phyloP scores from a whole-genome alignment of 2,797 vertebrate genomes.

The Coilia nasus region DNA sequence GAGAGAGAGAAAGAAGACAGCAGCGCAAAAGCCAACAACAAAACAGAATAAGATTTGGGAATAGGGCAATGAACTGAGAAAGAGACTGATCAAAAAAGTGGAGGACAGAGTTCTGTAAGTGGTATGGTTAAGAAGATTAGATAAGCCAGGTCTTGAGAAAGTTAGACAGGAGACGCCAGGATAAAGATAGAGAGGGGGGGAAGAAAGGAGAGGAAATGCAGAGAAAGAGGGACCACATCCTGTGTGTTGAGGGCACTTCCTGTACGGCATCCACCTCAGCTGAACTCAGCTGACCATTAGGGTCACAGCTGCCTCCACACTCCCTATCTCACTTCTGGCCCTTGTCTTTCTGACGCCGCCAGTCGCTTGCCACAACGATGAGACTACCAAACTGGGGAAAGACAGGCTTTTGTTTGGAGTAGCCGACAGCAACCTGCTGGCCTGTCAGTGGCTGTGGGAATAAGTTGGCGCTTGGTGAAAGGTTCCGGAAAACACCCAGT shows the following conservation, averaged over 20 bases:
- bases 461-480: constrained; percentile 52
- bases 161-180: background rate
- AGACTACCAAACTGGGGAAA: background rate
- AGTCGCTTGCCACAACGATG: background rate
- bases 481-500: constrained; percentile 46
- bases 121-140: constrained; percentile 13
- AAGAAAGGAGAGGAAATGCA: background rate
- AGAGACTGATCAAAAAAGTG: background rate
- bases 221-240: background rate
- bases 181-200: background rate
- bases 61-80: background rate
- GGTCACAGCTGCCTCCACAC: background rate
- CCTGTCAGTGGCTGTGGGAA: constrained; percentile 51
- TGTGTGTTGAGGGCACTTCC: background rate
- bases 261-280: background rate
- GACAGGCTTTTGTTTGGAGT: constrained; percentile 60
- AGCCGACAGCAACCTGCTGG: constrained; percentile 52
- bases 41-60: background rate
- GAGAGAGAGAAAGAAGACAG: background rate
- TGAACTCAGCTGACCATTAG: background rate
- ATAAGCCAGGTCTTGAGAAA: background rate
- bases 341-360: background rate
- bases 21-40: background rate
- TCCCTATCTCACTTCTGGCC: background rate
- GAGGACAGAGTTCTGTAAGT: background rate